Evolutionary conservation across 1,140 invertebrate species (phyloP).

Genomic region (Drosophila tristis): DNA sequence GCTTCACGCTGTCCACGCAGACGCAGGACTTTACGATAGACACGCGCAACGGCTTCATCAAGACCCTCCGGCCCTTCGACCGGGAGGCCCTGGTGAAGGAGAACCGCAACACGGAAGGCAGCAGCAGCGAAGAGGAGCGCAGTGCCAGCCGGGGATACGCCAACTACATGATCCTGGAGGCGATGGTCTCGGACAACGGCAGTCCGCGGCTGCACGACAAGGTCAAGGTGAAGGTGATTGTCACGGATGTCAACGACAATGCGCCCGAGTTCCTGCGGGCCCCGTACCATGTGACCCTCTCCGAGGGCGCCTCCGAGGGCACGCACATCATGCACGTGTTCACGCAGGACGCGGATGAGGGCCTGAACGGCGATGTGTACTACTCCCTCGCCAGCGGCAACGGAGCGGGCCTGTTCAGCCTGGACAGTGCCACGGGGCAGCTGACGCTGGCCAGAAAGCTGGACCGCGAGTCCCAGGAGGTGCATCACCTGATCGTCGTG

Average conservation of each 20-base stretch:
- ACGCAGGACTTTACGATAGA: constrained; percentile 95
- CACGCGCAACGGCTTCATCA: constrained; percentile 95
- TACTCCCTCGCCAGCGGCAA: constrained; percentile 93
- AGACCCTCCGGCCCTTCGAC: constrained; percentile 93
- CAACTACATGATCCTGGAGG: constrained; percentile 92
- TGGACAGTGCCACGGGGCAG: constrained; percentile 95
- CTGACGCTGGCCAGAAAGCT: constrained; percentile 90
- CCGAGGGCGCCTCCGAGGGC: constrained; percentile 91
- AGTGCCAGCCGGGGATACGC: constrained; percentile 55
- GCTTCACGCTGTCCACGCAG: constrained; percentile 91
- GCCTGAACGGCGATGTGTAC: constrained; percentile 94
- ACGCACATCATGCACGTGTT: constrained; percentile 93
- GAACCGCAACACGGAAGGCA: constrained; percentile 13
- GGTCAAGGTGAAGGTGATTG: constrained; percentile 94
- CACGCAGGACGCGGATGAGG: constrained; percentile 95
- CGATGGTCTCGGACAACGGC: constrained; percentile 95
- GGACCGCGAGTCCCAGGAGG: constrained; percentile 93
- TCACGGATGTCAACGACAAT: constrained; percentile 97
- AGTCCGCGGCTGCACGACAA: constrained; percentile 91
- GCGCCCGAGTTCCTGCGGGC: constrained; percentile 92
- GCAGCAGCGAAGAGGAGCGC: constrained; percentile 69
- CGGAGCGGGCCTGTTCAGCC: constrained; percentile 90
- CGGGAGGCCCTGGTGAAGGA: constrained; percentile 91
- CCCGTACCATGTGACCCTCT: constrained; percentile 93
- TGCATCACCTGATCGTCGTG: constrained; percentile 91